A percentile compares a stretch with the other conserved stretches of the same genome.
phyloP scores from a whole-genome alignment of 2,888 invertebrate species.

The Lampropteryx suffumata region DNA sequence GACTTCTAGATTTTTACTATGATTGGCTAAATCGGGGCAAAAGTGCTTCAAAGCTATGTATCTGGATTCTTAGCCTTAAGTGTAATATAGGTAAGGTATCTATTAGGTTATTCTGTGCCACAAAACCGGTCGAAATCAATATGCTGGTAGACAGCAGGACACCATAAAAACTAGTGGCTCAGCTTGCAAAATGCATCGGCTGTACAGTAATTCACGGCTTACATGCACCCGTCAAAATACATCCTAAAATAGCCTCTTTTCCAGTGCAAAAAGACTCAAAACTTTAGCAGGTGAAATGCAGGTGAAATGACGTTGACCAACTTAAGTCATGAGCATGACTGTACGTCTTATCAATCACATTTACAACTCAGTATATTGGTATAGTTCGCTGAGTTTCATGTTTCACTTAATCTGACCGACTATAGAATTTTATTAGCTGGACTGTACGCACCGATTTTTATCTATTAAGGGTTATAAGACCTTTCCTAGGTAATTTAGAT shows the following conservation, averaged over 20 bases:
- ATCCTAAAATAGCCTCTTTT: slow-evolving; percentile 7
- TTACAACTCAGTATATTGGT: slow-evolving; percentile 43
- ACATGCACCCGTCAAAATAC: neutral
- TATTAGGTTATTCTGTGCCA: no score
- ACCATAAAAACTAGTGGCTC: slow-evolving; percentile 76
- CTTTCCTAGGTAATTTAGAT: no score
- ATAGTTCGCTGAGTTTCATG: slow-evolving; percentile 59
- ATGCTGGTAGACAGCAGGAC: slow-evolving; percentile 64
- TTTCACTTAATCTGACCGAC: slow-evolving; percentile 39
- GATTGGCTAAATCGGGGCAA: no score
- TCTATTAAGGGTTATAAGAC: neutral
- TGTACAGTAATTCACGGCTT: slow-evolving; percentile 18
- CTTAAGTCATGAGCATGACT: slow-evolving; percentile 17
- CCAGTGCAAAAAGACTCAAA: neutral
- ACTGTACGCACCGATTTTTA: slow-evolving; percentile 16
- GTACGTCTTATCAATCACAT: slow-evolving; percentile 68
- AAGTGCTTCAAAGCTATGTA: slow-evolving; percentile 26
- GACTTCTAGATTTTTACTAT: no score
- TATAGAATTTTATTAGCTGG: slow-evolving; percentile 51
- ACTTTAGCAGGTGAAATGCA: neutral
- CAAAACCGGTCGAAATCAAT: slow-evolving; percentile 57
- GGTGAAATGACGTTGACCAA: slow-evolving; percentile 13
- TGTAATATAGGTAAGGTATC: no score
- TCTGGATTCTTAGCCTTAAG: no score
- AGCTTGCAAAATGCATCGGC: slow-evolving; percentile 60